A percentile compares a stretch with the other conserved stretches of the same genome.
Conservation (phyloP, 2,797 vertebrate species). For the Halcyon chelicuti region DNA sequence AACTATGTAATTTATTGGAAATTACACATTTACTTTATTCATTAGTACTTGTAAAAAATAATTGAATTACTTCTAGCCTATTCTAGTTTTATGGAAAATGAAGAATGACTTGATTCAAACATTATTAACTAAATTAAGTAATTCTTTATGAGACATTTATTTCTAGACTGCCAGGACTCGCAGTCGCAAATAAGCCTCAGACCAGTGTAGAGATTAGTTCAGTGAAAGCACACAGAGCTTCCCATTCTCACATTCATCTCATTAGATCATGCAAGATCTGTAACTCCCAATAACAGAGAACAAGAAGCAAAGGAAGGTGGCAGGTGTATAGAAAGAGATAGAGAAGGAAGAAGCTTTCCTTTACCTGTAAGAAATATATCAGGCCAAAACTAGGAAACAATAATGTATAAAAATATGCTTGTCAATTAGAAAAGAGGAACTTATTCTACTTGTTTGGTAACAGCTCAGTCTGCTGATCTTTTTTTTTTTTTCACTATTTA, state of each 20-base stretch:
- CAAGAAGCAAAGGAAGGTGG: neutral
- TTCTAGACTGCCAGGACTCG: slow-evolving; percentile 44
- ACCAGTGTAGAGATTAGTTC: neutral
- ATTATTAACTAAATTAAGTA: slow-evolving; percentile 69
- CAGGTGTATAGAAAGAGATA: neutral
- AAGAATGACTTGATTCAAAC: slow-evolving; percentile 68
- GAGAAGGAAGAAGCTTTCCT: neutral
- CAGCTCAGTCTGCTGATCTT: neutral
- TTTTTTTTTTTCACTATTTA: neutral
- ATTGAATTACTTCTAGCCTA: slow-evolving; percentile 55
- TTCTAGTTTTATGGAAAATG: slow-evolving; percentile 71
- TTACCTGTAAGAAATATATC: neutral
- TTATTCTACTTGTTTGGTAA: neutral
- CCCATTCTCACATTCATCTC: slow-evolving; percentile 18
- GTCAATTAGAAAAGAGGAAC: neutral
- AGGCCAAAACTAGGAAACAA: neutral
- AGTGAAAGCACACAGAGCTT: neutral
- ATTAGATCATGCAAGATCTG: neutral
- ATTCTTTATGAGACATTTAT: slow-evolving; percentile 64
- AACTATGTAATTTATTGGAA: slow-evolving; percentile 69
- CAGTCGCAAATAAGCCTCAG: slow-evolving; percentile 26
- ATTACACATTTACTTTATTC: slow-evolving; percentile 62
- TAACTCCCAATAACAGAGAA: neutral
- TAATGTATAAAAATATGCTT: neutral
- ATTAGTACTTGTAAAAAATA: slow-evolving; percentile 66